Base-by-base conservation (phyloP, 2,113 vertebrate genomes). In the Capreolus pygargus region DNA sequence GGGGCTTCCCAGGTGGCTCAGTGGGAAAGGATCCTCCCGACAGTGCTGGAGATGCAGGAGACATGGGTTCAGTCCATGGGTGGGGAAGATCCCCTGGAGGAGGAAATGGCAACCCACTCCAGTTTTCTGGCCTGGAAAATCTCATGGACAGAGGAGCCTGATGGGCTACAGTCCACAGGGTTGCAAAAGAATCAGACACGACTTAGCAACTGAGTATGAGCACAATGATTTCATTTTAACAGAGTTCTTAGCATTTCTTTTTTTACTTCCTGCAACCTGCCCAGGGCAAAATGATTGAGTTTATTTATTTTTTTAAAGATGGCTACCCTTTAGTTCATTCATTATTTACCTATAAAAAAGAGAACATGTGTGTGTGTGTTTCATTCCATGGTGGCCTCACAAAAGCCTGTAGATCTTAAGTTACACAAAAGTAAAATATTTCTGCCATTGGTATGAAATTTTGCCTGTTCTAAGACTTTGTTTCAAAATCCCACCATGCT, bases 321-420 rank as follows among this genome's bases (percentile, higher is more conserved):
- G 55, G 11, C 27, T 83, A 2, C 81, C 81, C 39, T 95, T 93
- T 78, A 70, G 95, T 82, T 95, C 87, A 94, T 94, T 95, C 83
- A 58, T 94, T 96, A 93, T 97, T 97, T 81, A 83, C 36, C 82
- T 89, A 67, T 43, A 88, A 92, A 88, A 96, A 33, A 76, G 14
- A 83, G 50, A 50, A 17, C 57, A 19, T 79, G 50, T 88, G 39
- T 70, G 39, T 70, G 36, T 30, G 1, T 2, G 25, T 67, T 11
- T 64, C 60, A 70, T 67, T 70, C 85, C 67, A 6, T 78, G 7
- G 21, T 67, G 70, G 58, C 27, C 11, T 91, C 82, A 83, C 19
- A 89, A 39, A 95, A 57, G 36, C 5, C 36, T 64, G 1, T 70
- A 23, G 54, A 39, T 60, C 67, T 89, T 39, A 96, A 58, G 47